Conservation (phyloP, 2,888 invertebrate species). For the Cotesia congregata region DNA sequence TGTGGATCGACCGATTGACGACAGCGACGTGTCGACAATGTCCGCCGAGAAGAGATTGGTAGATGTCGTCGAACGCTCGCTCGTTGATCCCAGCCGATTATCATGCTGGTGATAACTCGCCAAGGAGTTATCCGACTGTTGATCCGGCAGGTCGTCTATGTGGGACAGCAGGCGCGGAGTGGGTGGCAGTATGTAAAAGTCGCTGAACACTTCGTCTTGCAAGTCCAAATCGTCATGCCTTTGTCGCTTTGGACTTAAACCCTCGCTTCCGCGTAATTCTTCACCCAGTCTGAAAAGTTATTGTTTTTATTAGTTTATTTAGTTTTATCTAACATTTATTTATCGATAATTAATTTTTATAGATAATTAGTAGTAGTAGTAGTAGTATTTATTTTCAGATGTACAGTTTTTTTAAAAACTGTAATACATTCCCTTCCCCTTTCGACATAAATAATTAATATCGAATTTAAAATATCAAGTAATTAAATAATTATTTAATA, state of each 20-base stretch:
- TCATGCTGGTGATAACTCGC: conserved; percentile 50
- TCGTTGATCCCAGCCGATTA: conserved; percentile 47
- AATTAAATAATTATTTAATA: not conserved
- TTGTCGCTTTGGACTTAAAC: conserved; percentile 59
- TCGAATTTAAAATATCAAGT: not conserved
- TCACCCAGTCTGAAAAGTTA: conserved; percentile 57
- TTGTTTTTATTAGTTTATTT: not conserved
- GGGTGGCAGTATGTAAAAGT: conserved; percentile 78
- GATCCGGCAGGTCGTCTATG: conserved; percentile 73
- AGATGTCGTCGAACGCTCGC: conserved; percentile 21
- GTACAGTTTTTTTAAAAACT: not conserved
- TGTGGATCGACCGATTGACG: conserved; percentile 43
- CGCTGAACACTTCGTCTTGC: conserved; percentile 80
- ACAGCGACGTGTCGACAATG: conserved; percentile 41
- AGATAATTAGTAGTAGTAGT: too few relatives aligned
- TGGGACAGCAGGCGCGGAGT: conserved; percentile 79
- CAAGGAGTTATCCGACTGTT: conserved; percentile 43
- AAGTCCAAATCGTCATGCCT: conserved; percentile 77
- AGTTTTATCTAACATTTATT: too few relatives aligned
- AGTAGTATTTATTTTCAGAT: not conserved
- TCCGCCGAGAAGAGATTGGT: conserved; percentile 43
- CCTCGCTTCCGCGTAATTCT: conserved; percentile 57
- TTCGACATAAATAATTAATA: not conserved
- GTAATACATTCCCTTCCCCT: not conserved
- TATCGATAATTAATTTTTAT: too few relatives aligned